Base-by-base conservation (phyloP, 1,140 invertebrate genomes). In the Hycleus cichorii region DNA sequence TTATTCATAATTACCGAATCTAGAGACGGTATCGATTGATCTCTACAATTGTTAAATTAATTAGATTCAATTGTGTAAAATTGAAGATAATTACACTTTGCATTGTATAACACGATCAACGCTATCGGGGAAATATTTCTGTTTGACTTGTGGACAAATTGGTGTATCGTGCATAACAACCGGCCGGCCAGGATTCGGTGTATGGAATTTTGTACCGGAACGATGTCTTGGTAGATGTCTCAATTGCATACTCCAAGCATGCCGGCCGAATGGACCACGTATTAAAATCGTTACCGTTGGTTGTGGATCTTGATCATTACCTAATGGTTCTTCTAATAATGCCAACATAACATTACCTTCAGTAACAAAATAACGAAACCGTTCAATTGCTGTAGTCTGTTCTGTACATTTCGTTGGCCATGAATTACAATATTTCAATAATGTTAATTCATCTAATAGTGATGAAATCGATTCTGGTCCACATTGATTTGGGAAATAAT, bases 231-330 rank as follows among this genome's bases (percentile, higher is more conserved):
- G 88, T 53, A 91, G 75, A 73, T 93, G 90, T 11, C 91, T 77
- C 40, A 91, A 75, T 69, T 95, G 90, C 82, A 97, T 85, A 0
- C 89, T 91, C 95, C 95, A 98, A 5, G 91, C 91, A 77, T 94
- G 90, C 12, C 93, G 83, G 0, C 94, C 94, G 77, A 95, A 97
- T 0, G 92, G 89, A 25, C 91, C 89, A 24, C 95, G 82, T 47
- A 97, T 88, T 26, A 97, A 76, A 24, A 93, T 84, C 65, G 84
- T 85, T 11, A 89, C 80, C 0, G 86, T 88, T 4, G 87, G 87
- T 66, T 88, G 86, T 8, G 85, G 85, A 74, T 89, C 86, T 70
- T 82, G 85, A 74, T 88, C 84, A 64, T 89, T 89, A 3, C 89
- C 90, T 0, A 95, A 75, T 11, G 92, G 91, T 71, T 96, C 91